Evolutionary conservation across 2,888 invertebrate species (phyloP), one percentile per base, ranked within the genome.

Genomic region (Lypha dubia): DNA sequence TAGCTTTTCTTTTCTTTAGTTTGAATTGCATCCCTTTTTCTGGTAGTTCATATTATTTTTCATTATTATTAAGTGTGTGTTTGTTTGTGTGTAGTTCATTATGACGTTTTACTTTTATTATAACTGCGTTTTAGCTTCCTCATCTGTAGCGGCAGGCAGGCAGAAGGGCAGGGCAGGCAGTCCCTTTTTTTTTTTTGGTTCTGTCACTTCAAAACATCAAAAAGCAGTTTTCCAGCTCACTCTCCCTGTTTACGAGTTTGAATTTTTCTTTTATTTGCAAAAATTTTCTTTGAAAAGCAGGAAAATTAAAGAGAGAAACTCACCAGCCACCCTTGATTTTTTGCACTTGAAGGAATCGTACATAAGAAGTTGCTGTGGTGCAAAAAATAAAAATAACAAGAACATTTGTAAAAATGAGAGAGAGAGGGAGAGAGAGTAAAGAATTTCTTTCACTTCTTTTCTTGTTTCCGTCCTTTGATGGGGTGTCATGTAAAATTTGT

Each of bases 101-200:
- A 71, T 71, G 71, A 65, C 73, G 65, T 67, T 73, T 65, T 76
- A 51, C 35, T 67, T 83, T 83, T 77, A 77, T 38, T 73, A 53
- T 35, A 53, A 83, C 58, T 77, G 73, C 82, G 82, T 67, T 77
- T 46, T 73, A 83, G 51, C 51, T 73, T 77, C 71, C 51, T 44
- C 24, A 22, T 35, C 22, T 60, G 20, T 38, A 46, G 32, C 46
- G 32, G 11, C 15, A 22, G 49, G 20, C 15, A 51, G 28, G 6
- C 13, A n/a, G n/a, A n/a, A n/a, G n/a, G n/a, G n/a, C n/a, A n/a
- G n/a, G n/a, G n/a, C n/a, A 20, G 46, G 15, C 15, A 49, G 51
- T 9, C 17, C n/a, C 20, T 46, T 32, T 24, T 41, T n/a, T n/a
- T n/a, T n/a, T n/a, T n/a, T n/a, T n/a, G n/a, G n/a, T n/a, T n/a